Evolutionary conservation across 2,888 invertebrate species (phyloP), one percentile per base, ranked within the genome.

Genomic region (Chrysodeixis includens): DNA sequence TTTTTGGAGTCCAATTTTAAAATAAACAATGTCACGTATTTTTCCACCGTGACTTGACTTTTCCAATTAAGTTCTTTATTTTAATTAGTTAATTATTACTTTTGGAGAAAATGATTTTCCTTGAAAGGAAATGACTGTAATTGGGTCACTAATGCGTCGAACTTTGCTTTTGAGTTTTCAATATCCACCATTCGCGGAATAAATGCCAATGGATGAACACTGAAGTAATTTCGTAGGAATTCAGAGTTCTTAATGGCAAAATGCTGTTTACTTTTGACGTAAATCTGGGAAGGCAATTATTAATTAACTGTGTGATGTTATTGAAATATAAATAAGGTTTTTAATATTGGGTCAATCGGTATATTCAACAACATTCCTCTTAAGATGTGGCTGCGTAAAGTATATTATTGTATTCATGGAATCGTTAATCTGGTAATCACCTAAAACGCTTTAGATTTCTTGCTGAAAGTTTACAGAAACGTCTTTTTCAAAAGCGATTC

Each of bases 51-150:
- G 26, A 26, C 26, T 6, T 6, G 85, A 84, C 86, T 76, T 76
- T 83, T 80, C 79, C 83, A 83, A 85, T 81, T 83, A 82, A 78
- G 78, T 83, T 79, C 80, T 81, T 79, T 70, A 32, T 30, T 14
- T 54, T 30, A 30, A 16, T 40, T n/a, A 54, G 30, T 22, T 40
- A 40, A 16, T 22, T 8, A 26, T 56, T 8, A 56, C 44, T 44
- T 26, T 54, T 30, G 26, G 51, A n/a, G 8, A 16, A 22, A 22
- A 30, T 30, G 30, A 52, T 12, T 62, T 66, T 53, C 12, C 22
- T 46, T 26, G 55, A 30, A 20, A 49, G 46, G 46, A 20, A 46
- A 20, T 49, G 10, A 3, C 46, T 49, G 46, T 49, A 49, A 49
- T 49, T 49, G 46, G 46, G 20, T 49, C 46, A 49, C 16, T 49